These are phyloP conservation scores for Phataginus tricuspis DNA, from an alignment of 2,797 vertebrate genomes.

Conservation along the genomic window DNA sequence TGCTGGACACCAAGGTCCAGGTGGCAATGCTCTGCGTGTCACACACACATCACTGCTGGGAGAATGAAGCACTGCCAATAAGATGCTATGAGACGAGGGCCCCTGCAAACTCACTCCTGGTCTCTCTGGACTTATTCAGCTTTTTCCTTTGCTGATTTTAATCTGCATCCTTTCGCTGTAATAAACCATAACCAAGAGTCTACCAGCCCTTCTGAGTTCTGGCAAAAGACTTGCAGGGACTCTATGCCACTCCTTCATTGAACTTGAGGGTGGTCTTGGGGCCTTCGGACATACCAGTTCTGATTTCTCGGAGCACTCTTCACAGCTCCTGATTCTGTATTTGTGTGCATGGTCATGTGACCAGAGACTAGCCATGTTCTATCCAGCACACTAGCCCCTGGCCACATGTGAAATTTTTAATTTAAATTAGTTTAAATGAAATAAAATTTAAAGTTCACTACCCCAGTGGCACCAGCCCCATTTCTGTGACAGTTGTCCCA, in stretches of 20 bases:
- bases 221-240: neutral
- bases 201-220: neutral
- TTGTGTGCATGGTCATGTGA: neutral
- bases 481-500: no score
- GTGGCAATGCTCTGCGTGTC: accelerated
- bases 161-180: neutral
- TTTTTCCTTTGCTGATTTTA: neutral
- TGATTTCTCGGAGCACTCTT: neutral
- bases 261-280: neutral
- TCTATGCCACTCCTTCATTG: neutral
- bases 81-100: no score
- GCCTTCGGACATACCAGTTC: neutral
- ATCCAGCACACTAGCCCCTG: neutral
- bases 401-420: no score
- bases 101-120: neutral
- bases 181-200: neutral
- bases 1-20: neutral
- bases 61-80: neutral
- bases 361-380: neutral
- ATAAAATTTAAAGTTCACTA: neutral
- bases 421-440: neutral
- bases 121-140: no score
- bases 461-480: neutral
- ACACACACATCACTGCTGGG: accelerated
- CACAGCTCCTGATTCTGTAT: neutral